Evolutionary conservation across 2,113 vertebrate genomes (phyloP).

Genomic region (Serilophus lunatus): DNA sequence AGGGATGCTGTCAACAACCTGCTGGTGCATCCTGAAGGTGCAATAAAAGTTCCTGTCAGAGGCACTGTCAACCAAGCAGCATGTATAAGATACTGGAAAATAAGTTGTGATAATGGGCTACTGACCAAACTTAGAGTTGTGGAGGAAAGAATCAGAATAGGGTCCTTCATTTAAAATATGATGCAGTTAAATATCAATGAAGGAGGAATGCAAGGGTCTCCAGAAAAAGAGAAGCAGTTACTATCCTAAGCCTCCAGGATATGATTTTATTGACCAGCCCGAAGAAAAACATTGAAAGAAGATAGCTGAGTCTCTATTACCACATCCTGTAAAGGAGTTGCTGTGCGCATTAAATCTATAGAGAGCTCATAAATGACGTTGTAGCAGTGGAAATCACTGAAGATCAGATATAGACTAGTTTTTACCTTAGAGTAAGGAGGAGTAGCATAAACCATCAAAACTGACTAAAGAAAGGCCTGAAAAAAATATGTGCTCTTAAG

Average conservation of each 20-base stretch:
- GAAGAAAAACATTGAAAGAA: background rate
- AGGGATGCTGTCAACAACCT: background rate
- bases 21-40: accelerated
- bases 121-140: background rate
- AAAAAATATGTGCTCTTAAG: background rate
- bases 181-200: background rate
- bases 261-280: background rate
- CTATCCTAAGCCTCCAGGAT: background rate
- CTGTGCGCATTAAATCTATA: background rate
- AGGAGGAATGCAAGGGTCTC: background rate
- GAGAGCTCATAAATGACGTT: background rate
- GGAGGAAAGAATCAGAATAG: background rate
- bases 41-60: background rate
- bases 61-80: background rate
- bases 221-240: background rate
- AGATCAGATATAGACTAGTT: background rate
- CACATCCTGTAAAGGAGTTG: background rate
- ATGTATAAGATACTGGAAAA: background rate
- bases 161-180: background rate
- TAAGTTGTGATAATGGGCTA: background rate
- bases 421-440: background rate
- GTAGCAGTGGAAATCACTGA: background rate
- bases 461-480: background rate
- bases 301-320: background rate
- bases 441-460: background rate